phyloP scores from a whole-genome alignment of 2,888 invertebrate genomes.

The Halocaridina rubra region DNA sequence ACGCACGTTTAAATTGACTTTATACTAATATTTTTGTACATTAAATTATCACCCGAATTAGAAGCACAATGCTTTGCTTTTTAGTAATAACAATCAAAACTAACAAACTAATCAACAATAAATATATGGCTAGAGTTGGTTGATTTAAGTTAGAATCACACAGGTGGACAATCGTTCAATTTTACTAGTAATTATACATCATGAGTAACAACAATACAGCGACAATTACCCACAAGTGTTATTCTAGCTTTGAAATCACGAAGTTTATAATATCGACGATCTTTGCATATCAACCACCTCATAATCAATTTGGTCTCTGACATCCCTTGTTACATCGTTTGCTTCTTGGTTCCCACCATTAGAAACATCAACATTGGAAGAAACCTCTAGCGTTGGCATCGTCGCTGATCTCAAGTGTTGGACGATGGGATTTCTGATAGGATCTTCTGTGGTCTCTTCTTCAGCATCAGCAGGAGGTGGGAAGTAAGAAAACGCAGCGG shows the following conservation, averaged over 20 bases:
- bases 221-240: not conserved
- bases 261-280: not conserved
- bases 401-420: constrained; percentile 39
- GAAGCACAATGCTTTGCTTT: not conserved
- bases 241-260: not conserved
- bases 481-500: constrained; percentile 10
- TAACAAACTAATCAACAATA: not conserved
- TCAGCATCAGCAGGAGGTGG: not conserved
- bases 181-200: not conserved
- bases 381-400: constrained; percentile 37
- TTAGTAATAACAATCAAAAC: not conserved
- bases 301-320: not conserved
- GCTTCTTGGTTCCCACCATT: not conserved
- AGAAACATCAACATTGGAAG: constrained; percentile 24
- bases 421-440: constrained; percentile 41
- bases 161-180: not conserved
- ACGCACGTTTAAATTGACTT: not conserved
- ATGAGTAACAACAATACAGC: not conserved
- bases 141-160: not conserved
- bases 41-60: constrained; percentile 10
- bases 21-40: constrained; percentile 15
- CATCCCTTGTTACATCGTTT: not conserved
- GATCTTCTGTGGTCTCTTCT: constrained; percentile 22
- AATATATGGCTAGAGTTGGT: not conserved
- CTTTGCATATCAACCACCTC: not conserved